Evolutionary conservation across 1,140 invertebrate species (phyloP), one percentile per base, ranked within the genome.

Genomic region (Drosophila malerkotliana): DNA sequence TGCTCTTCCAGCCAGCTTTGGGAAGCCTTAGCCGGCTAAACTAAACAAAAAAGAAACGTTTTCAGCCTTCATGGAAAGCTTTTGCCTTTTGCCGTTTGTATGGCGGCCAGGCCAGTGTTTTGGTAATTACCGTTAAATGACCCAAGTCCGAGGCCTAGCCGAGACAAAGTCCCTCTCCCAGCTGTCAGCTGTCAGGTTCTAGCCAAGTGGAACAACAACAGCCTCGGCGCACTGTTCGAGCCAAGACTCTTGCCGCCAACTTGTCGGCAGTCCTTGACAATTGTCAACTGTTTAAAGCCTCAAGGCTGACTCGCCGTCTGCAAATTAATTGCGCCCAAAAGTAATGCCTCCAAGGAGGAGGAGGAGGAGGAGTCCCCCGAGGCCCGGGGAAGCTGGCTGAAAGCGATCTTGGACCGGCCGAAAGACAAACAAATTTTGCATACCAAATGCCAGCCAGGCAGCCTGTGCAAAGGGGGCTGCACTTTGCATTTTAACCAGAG

Each of bases 401-500:
- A 32, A 18, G 45, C 63, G 66, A 69, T 69, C 66, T 73, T 67
- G 78, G 59, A 48, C 78, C 32, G 75, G 73, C 71, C 68, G 75
- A 55, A 68, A 76, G 49, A 49, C 72, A 77, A 79, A 90, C 87
- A 79, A 90, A 87, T 90, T 90, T 90, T 90, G 87, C 87, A 90
- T 90, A 90, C 87, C 66, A 89, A 89, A 90, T 85, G 72, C 55
- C 48, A 61, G 21, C 47, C 72, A 32, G 53, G 30, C 72, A 32
- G 53, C 37, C 61, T 55, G 55, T 59, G 67, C 71, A 62, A 73
- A 73, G 7, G 72, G 72, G 61, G 87, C 76, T 90, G 87, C 87
- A 90, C 77, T 90, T 90, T 90, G 87, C 87, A 90, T 90, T 90
- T 90, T 83, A 90, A 90, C 87, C 80, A 71, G 77, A 44, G 41